These are phyloP conservation scores for Boulengeromyrus knoepffleri DNA, from an alignment of 2,113 vertebrate genomes.

Conservation along the genomic window DNA sequence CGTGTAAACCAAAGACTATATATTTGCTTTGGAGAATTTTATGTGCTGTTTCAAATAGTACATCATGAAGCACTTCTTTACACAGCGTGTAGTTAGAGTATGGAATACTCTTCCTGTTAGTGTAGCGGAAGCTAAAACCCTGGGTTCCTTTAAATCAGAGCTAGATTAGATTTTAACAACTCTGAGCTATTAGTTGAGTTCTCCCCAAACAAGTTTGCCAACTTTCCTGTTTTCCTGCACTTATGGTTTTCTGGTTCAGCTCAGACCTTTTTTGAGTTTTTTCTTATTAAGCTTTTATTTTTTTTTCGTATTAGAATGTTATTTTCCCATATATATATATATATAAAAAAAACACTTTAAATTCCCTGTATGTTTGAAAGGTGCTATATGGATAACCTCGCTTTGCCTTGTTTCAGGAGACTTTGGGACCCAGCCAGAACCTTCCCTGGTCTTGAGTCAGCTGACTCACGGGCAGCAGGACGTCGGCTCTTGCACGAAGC, in stretches of 20 bases:
- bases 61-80: no score
- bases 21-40: no score
- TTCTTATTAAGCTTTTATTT: not conserved
- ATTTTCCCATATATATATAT: not conserved
- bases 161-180: no score
- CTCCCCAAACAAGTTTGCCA: no score
- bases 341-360: not conserved
- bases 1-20: no score
- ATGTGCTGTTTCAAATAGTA: no score
- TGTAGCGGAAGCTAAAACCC: no score
- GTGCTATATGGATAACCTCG: slow-evolving; percentile 33
- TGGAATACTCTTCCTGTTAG: no score
- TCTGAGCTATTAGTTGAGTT: no score
- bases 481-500: slow-evolving; percentile 50
- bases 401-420: slow-evolving; percentile 62
- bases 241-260: not conserved
- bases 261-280: not conserved
- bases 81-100: no score
- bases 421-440: slow-evolving; percentile 86
- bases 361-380: not conserved
- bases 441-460: slow-evolving; percentile 87
- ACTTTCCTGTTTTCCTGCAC: not conserved
- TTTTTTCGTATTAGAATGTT: not conserved
- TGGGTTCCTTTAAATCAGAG: no score
- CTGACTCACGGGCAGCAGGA: slow-evolving; percentile 75